phyloP scores from a whole-genome alignment of 2,888 invertebrate genomes.

The Liopterus haemorrhoidalis region DNA sequence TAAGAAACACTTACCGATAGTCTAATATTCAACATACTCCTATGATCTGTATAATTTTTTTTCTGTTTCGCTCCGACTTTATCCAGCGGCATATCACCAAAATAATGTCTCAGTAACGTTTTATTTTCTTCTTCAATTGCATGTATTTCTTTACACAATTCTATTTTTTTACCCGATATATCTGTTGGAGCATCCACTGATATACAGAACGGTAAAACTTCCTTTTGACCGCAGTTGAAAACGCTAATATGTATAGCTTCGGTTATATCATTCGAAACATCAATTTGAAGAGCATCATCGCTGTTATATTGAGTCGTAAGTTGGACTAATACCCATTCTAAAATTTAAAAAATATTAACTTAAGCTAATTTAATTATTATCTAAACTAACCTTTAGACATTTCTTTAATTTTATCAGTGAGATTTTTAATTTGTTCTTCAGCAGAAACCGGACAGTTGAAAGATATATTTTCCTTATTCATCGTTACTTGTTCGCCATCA shows the following conservation, averaged over 20 bases:
- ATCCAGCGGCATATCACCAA: conserved; percentile 26
- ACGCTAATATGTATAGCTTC: conserved; percentile 38
- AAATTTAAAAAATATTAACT: conserved; percentile 31
- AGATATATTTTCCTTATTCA: conserved; percentile 35
- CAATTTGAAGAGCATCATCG: conserved; percentile 34
- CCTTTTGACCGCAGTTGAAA: conserved; percentile 39
- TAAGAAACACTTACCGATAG: neutral
- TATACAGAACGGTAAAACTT: conserved; percentile 37
- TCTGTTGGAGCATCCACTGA: conserved; percentile 35
- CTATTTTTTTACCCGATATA: conserved; percentile 27
- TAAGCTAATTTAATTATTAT: neutral
- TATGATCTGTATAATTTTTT: conserved; percentile 27
- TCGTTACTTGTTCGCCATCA: conserved; percentile 26
- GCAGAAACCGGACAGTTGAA: conserved; percentile 33
- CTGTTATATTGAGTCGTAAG: conserved; percentile 45
- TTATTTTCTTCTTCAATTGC: conserved; percentile 35
- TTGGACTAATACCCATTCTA: conserved; percentile 60
- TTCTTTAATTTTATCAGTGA: conserved; percentile 37
- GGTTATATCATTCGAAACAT: conserved; percentile 33
- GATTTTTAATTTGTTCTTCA: conserved; percentile 30
- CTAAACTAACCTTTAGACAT: conserved; percentile 40
- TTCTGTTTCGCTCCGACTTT: conserved; percentile 31
- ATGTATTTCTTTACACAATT: conserved; percentile 35
- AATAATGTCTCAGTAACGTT: conserved; percentile 28
- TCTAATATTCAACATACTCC: conserved; percentile 10